Percentiles rank a stretch among this genome's conserved stretches.
Conservation (phyloP, 2,888 invertebrate species). For the Myopa testacea region DNA sequence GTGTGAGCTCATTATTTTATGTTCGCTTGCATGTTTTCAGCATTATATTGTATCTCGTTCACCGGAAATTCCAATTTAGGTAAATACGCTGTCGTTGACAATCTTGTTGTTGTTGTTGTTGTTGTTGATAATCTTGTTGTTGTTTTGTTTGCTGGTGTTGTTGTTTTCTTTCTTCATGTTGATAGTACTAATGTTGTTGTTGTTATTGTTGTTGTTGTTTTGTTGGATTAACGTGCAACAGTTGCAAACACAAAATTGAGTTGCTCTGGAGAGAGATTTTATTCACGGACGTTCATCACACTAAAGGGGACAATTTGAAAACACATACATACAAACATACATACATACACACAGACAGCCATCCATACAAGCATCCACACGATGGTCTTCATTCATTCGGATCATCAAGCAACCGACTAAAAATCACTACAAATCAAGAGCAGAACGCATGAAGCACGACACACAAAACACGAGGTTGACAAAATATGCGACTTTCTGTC, state of each 20-base stretch:
- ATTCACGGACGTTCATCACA: not conserved
- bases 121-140: slow-evolving; percentile 42
- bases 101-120: slow-evolving; percentile 38
- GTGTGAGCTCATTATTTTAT: slow-evolving; percentile 47
- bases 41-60: slow-evolving; percentile 56
- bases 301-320: not conserved
- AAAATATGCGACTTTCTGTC: not conserved
- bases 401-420: not conserved
- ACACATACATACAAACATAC: too few species aligned
- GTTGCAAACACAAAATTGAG: slow-evolving; percentile 22
- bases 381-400: too few species aligned
- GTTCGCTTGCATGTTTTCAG: slow-evolving; percentile 48
- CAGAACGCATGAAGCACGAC: slow-evolving; percentile 7
- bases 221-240: slow-evolving; percentile 42
- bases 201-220: slow-evolving; percentile 43
- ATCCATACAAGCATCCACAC: too few species aligned
- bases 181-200: slow-evolving; percentile 45
- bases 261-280: slow-evolving; percentile 17
- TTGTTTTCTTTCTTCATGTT: not conserved
- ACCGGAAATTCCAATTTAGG: slow-evolving; percentile 67
- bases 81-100: slow-evolving; percentile 57
- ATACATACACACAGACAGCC: too few species aligned
- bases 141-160: slow-evolving; percentile 37
- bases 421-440: slow-evolving; percentile 29
- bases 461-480: not conserved